Conservation (phyloP, 2,113 vertebrate genomes). For the Peromyscus maniculatus region DNA sequence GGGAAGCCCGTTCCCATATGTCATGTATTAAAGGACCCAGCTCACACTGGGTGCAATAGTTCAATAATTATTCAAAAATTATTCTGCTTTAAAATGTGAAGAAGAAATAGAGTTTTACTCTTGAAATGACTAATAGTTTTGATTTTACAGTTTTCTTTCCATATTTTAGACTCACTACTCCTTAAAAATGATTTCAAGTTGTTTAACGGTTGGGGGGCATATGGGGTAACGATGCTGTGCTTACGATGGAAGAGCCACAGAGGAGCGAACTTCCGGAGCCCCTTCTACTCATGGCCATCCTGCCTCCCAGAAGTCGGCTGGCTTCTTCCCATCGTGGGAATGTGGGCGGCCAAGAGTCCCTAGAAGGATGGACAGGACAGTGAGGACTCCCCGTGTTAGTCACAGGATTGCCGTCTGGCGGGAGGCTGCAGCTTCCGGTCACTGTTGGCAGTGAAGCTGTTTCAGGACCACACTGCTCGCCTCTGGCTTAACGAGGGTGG, state of each 20-base stretch:
- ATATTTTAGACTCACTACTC: not conserved
- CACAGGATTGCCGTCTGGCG: not conserved
- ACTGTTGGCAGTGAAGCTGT: constrained; percentile 22
- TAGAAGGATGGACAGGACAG: not conserved
- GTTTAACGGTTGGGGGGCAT: not conserved
- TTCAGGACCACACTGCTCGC: constrained; percentile 6
- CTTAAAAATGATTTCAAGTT: not conserved
- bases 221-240: not conserved
- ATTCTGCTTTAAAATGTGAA: not conserved
- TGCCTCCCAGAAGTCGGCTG: not conserved
- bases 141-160: constrained; percentile 12
- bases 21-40: not conserved
- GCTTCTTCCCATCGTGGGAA: not conserved
- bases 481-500: not conserved
- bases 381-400: not conserved
- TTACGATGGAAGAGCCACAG: not conserved
- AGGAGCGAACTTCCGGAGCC: not conserved
- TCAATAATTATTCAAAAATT: not conserved
- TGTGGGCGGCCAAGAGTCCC: not conserved
- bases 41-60: not conserved
- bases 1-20: not conserved
- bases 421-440: constrained; percentile 56
- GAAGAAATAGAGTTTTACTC: constrained; percentile 1
- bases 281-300: not conserved
- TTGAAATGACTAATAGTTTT: constrained; percentile 23